Conservation (phyloP, 1,140 invertebrate species). For the Oncopodura yosiiana region DNA sequence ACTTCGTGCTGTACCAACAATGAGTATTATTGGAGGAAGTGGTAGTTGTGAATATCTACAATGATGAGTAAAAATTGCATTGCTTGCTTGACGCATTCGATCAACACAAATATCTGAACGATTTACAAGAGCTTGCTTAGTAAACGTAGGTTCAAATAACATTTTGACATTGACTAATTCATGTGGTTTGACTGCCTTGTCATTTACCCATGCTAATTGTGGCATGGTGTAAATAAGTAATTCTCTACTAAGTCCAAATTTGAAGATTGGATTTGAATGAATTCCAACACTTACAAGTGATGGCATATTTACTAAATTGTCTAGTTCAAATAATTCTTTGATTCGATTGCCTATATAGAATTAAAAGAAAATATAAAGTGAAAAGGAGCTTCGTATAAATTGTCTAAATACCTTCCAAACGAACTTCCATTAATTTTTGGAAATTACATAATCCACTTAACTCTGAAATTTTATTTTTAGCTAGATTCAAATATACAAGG, state of each 20-base stretch:
- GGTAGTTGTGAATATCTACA: not conserved
- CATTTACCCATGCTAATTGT: slow-evolving; percentile 17
- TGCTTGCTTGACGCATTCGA: slow-evolving; percentile 13
- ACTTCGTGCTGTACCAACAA: slow-evolving; percentile 16
- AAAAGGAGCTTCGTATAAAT: not conserved
- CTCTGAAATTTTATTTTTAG: slow-evolving; percentile 13
- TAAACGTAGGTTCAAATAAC: slow-evolving; percentile 10
- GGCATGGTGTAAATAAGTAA: slow-evolving; percentile 14
- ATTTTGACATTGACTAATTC: slow-evolving; percentile 18
- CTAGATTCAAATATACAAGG: slow-evolving; percentile 13
- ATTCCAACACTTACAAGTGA: slow-evolving; percentile 11
- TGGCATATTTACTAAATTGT: slow-evolving; percentile 7
- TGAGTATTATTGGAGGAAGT: slow-evolving; percentile 16
- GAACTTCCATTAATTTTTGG: slow-evolving; percentile 8
- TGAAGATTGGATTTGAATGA: slow-evolving; percentile 11
- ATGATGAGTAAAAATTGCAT: slow-evolving; percentile 7
- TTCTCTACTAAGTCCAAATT: slow-evolving; percentile 1
- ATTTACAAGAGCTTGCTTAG: slow-evolving; percentile 16
- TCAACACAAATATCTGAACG: slow-evolving; percentile 9
- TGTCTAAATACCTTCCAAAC: slow-evolving; percentile 10
- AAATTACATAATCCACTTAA: not conserved
- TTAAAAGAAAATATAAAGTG: not conserved
- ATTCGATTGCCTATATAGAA: slow-evolving; percentile 10
- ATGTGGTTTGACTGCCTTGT: not conserved
- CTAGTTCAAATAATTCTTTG: slow-evolving; percentile 6